Evolutionary conservation across 2,888 invertebrate species (phyloP).

Genomic region (Eueremaeus valkanovi): DNA sequence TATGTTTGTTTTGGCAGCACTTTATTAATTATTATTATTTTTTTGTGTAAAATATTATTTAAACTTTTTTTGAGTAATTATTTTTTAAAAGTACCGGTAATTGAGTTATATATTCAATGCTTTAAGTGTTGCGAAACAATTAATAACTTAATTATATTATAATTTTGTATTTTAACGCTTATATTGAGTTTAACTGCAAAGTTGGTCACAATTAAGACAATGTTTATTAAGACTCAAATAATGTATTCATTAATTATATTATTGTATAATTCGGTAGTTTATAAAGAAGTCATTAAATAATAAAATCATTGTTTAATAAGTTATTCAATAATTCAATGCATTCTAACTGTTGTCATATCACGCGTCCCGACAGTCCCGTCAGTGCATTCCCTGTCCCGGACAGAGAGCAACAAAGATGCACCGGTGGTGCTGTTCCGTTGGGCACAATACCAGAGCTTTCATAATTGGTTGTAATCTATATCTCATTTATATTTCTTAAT

Average conservation of each 20-base stretch:
- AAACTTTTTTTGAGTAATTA: neutral
- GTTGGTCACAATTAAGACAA: constrained; percentile 4
- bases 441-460: too few species aligned
- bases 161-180: neutral
- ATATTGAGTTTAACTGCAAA: neutral
- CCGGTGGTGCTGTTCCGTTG: too few species aligned
- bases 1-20: neutral
- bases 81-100: constrained; percentile 21
- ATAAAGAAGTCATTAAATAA: neutral
- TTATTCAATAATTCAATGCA: neutral
- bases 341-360: too few species aligned
- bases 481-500: too few species aligned
- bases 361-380: too few species aligned
- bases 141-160: neutral
- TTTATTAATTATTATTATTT: neutral
- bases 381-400: too few species aligned
- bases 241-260: neutral
- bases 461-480: too few species aligned
- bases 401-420: too few species aligned
- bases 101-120: neutral
- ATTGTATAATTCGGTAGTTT: neutral
- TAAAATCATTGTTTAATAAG: neutral
- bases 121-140: neutral
- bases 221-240: constrained; percentile 12
- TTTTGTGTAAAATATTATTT: constrained; percentile 16